These are phyloP conservation scores for Lophius piscatorius DNA, from an alignment of 2,113 vertebrate genomes.

Conservation along the genomic window DNA sequence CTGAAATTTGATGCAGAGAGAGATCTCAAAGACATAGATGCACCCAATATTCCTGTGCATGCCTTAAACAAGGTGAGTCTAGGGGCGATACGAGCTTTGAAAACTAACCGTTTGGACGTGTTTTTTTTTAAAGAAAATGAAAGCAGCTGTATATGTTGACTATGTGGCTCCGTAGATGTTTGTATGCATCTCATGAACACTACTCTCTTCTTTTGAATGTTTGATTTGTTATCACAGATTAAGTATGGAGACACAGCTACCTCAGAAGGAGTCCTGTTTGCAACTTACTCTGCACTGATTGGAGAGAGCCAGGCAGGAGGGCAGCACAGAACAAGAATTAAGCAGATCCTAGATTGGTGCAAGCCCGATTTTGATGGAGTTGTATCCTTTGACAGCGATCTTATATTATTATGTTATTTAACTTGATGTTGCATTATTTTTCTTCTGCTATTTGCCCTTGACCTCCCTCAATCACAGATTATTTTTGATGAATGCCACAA, in stretches of 20 bases:
- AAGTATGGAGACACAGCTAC: conserved; percentile 98
- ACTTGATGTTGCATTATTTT: too few relatives aligned
- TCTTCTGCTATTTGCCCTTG: conserved; percentile 74
- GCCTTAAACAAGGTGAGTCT: conserved; percentile 94
- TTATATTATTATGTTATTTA: too few relatives aligned
- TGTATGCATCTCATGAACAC: neutral
- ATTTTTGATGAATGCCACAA: conserved; percentile 99
- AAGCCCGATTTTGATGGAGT: conserved; percentile 93
- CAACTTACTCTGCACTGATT: conserved; percentile 96
- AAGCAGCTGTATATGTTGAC: neutral
- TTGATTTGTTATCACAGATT: conserved; percentile 80
- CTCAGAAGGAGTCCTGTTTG: conserved; percentile 98
- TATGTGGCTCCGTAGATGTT: neutral
- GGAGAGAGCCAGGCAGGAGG: conserved; percentile 97
- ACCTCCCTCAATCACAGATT: conserved; percentile 82
- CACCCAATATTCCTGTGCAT: conserved; percentile 89
- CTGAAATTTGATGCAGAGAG: conserved; percentile 97
- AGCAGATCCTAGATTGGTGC: conserved; percentile 97
- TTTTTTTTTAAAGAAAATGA: neutral
- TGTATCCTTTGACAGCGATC: conserved; percentile 85
- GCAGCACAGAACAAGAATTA: conserved; percentile 92
- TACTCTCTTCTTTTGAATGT: neutral
- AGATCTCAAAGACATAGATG: conserved; percentile 95
- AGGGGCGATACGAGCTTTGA: neutral
- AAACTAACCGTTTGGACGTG: too few relatives aligned